These are phyloP conservation scores for Lytechinus pictus DNA, from an alignment of 35 echinoderm and acorn worm species.

Conservation along the genomic window DNA sequence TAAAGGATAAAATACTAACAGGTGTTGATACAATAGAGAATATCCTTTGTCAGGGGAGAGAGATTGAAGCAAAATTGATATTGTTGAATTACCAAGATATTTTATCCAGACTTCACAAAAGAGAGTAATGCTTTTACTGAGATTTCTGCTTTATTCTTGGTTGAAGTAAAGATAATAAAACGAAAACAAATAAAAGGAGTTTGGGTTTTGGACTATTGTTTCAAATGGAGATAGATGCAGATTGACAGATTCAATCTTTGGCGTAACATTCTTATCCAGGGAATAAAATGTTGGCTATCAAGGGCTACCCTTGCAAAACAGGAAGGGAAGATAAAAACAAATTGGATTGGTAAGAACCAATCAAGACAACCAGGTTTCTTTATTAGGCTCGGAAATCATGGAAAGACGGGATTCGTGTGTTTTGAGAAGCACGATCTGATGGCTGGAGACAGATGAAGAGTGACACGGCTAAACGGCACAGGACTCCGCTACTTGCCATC, in stretches of 20 bases:
- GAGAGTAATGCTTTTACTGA: too few species aligned
- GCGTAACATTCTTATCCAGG: background rate
- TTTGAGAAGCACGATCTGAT: background rate
- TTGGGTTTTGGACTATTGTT: background rate
- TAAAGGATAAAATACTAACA: background rate
- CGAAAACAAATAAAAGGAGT: background rate
- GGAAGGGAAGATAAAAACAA: conserved; percentile 1
- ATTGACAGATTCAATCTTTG: background rate
- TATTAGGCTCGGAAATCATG: background rate
- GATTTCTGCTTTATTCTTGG: background rate
- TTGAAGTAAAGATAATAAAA: background rate
- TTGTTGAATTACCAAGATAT: background rate
- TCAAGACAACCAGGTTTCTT: background rate
- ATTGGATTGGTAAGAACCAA: background rate
- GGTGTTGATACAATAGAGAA: background rate
- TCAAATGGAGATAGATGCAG: background rate
- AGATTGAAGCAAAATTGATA: background rate
- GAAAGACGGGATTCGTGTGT: background rate
- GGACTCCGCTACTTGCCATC: background rate
- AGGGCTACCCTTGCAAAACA: background rate
- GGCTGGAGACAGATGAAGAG: background rate
- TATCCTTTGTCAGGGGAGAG: background rate
- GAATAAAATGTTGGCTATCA: background rate
- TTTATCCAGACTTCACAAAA: too few species aligned
- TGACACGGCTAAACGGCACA: conserved; percentile 12